These are phyloP conservation scores for Procambarus virginalis DNA, from an alignment of 1,140 invertebrate species.

Conservation along the genomic window DNA sequence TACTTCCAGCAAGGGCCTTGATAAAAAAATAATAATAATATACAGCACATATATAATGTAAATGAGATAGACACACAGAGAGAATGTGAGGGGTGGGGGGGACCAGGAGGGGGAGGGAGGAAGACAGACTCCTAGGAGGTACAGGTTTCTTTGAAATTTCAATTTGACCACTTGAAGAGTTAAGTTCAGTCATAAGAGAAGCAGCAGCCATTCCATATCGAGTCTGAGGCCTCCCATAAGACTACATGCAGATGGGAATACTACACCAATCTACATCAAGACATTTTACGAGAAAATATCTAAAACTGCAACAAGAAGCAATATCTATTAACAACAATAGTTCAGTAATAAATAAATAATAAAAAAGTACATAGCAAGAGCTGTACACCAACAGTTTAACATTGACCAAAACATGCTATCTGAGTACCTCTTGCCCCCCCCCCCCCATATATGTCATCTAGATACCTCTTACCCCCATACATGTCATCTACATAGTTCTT, in stretches of 20 bases:
- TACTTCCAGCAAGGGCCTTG: background rate
- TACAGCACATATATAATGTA: too few species aligned
- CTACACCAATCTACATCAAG: constrained; percentile 3
- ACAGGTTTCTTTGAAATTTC: too few species aligned
- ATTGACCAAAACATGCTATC: background rate
- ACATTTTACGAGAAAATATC: constrained; percentile 1
- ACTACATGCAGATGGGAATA: background rate
- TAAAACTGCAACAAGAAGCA: constrained; percentile 42
- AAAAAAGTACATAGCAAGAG: background rate
- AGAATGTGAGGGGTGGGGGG: too few species aligned
- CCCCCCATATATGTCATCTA: too few species aligned
- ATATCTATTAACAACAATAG: constrained; percentile 29
- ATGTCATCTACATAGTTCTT: too few species aligned
- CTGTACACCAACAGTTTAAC: background rate
- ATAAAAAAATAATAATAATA: too few species aligned
- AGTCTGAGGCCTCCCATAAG: background rate
- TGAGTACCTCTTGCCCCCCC: too few species aligned
- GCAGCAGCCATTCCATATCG: background rate
- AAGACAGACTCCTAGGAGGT: too few species aligned
- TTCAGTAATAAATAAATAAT: constrained; percentile 21
- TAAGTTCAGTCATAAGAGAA: background rate
- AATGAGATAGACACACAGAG: too few species aligned
- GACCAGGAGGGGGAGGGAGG: too few species aligned
- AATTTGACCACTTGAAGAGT: too few species aligned
- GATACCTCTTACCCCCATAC: too few species aligned